Percentiles rank a stretch among this genome's conserved stretches.
phyloP scores from a whole-genome alignment of 30 jellyfish, hydroid and myxozoan species.

The Mastigias papua region DNA sequence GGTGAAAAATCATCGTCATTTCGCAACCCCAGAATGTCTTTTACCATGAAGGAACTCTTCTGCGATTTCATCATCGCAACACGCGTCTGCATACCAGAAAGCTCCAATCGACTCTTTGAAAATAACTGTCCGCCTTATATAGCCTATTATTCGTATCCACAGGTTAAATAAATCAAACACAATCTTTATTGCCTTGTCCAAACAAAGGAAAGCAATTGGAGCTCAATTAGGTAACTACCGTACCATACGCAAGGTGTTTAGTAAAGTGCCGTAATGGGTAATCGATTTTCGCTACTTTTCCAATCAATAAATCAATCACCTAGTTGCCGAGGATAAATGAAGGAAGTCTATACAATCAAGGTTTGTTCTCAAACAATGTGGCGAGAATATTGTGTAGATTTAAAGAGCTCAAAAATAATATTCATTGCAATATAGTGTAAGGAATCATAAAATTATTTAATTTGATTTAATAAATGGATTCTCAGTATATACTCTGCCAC shows the following conservation, averaged over 20 bases:
- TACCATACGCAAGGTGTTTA: constrained; percentile 8
- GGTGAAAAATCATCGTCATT: constrained; percentile 3
- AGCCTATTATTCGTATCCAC: not conserved
- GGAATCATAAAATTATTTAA: not conserved
- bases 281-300: not conserved
- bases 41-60: constrained; percentile 42
- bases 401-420: not conserved
- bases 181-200: constrained; percentile 15
- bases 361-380: not conserved
- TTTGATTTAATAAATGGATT: not conserved
- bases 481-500: too few species aligned
- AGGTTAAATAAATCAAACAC: constrained; percentile 16
- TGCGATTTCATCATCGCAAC: constrained; percentile 25
- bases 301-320: not conserved
- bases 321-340: constrained; percentile 8
- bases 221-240: not conserved
- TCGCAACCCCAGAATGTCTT: constrained; percentile 43
- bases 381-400: not conserved
- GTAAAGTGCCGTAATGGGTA: not conserved
- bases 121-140: not conserved
- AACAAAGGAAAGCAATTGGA: constrained; percentile 22
- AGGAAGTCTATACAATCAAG: constrained; percentile 6
- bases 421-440: not conserved
- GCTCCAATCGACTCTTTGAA: not conserved
- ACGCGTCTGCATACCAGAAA: not conserved